Percentiles rank a stretch among this genome's conserved stretches.
phyloP scores from a whole-genome alignment of 2,113 vertebrate species.

The Lepus americanus region DNA sequence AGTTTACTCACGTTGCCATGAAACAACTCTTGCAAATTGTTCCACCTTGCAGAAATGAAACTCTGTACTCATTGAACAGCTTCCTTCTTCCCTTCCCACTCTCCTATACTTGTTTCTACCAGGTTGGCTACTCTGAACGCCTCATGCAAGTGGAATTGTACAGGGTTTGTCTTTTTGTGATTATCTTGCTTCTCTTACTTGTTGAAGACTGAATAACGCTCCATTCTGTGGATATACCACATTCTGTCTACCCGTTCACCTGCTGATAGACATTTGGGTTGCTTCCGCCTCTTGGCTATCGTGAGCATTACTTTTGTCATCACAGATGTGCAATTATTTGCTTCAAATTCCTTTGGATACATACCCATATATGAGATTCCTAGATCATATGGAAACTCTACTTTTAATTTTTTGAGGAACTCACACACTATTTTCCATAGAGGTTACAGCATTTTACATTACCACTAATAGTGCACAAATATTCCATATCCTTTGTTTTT shows the following conservation, averaged over 20 bases:
- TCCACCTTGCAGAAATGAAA: not conserved
- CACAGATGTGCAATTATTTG: not conserved
- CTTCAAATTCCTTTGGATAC: not conserved
- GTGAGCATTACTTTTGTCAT: not conserved
- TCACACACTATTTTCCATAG: not conserved
- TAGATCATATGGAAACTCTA: not conserved
- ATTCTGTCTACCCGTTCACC: not conserved
- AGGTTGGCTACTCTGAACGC: not conserved
- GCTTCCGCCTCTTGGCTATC: not conserved
- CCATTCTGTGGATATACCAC: not conserved
- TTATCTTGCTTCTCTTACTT: not conserved
- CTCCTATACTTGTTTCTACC: not conserved
- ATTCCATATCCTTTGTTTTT: not conserved
- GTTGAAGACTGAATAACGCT: not conserved
- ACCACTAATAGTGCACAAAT: not conserved
- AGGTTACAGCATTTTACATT: not conserved
- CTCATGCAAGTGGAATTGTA: not conserved
- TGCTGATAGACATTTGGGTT: not conserved
- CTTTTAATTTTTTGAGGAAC: not conserved
- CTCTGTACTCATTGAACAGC: not conserved
- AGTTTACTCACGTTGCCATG: not conserved
- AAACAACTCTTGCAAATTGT: not conserved
- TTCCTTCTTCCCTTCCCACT: not conserved
- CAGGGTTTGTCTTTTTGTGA: not conserved
- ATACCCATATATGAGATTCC: not conserved